Evolutionary conservation across 2,113 vertebrate genomes (phyloP), one percentile per base, ranked within the genome.

Genomic region (Coturnix japonica): DNA sequence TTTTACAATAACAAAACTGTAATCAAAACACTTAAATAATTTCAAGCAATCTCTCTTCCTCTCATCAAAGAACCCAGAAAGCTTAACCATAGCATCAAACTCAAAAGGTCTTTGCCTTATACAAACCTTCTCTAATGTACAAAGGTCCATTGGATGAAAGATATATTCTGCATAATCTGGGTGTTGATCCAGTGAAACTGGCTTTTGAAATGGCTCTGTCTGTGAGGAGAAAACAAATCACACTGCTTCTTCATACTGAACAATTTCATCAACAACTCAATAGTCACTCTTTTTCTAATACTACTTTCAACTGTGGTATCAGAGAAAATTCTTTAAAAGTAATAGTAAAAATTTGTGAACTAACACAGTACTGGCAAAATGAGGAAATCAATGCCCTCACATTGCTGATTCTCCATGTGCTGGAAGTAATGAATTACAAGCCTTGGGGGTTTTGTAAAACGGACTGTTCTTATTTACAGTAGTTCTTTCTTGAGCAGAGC

Each of bases 151-250:
- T 83, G 99, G 98, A 96, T 99, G 99, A 97, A 99, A 99, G 94
- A 99, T 99, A 95, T 99, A 99, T 90, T 99, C 99, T 78, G 99
- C 98, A 91, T 99, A 99, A 98, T 99, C 99, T 35, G 99, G 99
- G 87, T 99, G 99, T 82, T 99, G 99, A 94, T 99, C 99, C 95
- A 99, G 95, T 21, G 99, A 98, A 89, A 99, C 99, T 14, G 99
- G 99, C 94, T 99, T 99, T 97, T 98, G 99, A 98, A 99, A 99
- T 69, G 99, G 99, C 86, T 99, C 99, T 66, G 99, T 99, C 99
- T 99, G 97, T 96, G 94, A 80, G 66, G 89, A 49, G 54, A 56
- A 73, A 1, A 19, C 21, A 44, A 43, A 49, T 37, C 46, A 87
- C 66, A 81, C 23, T 66, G 37, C 13, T 78, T 85, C 43, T 89